Conservation (phyloP, 1,140 invertebrate genomes). For the Vanessa atalanta region DNA sequence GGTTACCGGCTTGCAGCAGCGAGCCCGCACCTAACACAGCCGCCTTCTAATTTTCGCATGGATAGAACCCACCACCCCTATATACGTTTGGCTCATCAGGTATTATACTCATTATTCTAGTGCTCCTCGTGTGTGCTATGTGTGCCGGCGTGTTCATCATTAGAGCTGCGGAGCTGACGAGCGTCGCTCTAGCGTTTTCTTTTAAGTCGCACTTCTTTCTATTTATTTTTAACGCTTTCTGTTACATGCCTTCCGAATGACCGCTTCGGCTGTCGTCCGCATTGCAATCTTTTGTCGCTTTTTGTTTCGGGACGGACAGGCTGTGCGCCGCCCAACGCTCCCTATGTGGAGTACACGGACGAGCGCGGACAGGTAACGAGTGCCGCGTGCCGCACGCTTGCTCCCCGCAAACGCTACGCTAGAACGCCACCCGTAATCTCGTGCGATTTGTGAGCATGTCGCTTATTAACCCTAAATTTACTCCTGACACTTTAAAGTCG, state of each 20-base stretch:
- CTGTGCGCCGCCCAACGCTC: constrained; percentile 89
- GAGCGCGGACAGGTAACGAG: constrained; percentile 94
- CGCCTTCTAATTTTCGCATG: constrained; percentile 80
- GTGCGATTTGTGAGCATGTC: constrained; percentile 39
- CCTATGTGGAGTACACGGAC: constrained; percentile 97
- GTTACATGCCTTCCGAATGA: constrained; percentile 82
- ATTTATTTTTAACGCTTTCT: constrained; percentile 80
- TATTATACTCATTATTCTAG: constrained; percentile 79
- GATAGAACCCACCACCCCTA: constrained; percentile 77
- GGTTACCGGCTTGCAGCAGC: constrained; percentile 74
- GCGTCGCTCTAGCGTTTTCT: constrained; percentile 59
- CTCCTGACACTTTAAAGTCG: constrained; percentile 9
- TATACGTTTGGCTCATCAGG: constrained; percentile 80
- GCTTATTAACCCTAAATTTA: constrained; percentile 45
- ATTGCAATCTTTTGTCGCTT: constrained; percentile 79
- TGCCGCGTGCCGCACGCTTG: constrained; percentile 49
- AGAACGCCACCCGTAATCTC: constrained; percentile 11
- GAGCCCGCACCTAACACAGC: constrained; percentile 78
- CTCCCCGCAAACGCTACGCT: constrained; percentile 10
- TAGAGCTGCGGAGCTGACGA: constrained; percentile 49
- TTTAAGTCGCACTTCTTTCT: constrained; percentile 72
- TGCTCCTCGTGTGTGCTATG: constrained; percentile 74
- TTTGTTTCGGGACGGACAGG: constrained; percentile 74
- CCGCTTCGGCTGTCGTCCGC: constrained; percentile 77
- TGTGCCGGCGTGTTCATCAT: constrained; percentile 72